A percentile compares a stretch with the other conserved stretches of the same genome.
phyloP scores from a whole-genome alignment of 2,888 invertebrate genomes.

The Volucella inanis region DNA sequence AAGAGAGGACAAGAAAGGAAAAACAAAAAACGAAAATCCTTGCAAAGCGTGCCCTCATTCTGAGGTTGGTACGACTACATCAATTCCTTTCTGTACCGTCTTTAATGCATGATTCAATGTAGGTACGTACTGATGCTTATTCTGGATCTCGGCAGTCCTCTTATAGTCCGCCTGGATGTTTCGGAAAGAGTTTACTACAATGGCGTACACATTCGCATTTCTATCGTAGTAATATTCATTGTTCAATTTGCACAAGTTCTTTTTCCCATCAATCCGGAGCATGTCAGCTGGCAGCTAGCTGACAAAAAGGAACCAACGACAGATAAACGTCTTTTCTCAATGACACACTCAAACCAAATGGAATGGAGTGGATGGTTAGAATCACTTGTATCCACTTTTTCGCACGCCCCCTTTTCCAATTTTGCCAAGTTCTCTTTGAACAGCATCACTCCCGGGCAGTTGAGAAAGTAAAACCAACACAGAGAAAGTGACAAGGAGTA shows the following conservation, averaged over 20 bases:
- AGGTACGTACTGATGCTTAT: no score
- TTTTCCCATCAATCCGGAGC: conserved; percentile 2
- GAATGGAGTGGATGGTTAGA: conserved; percentile 20
- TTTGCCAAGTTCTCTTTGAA: conserved; percentile 39
- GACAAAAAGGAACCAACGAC: conserved; percentile 35
- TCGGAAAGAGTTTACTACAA: conserved; percentile 32
- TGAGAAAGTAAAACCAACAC: conserved; percentile 26
- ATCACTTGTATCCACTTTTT: conserved; percentile 6
- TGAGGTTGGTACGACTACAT: not conserved
- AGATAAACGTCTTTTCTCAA: conserved; percentile 59
- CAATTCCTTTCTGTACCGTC: not conserved
- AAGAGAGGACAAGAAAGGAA: not conserved
- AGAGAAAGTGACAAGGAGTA: not conserved
- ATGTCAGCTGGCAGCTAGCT: conserved; percentile 36
- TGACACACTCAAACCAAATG: conserved; percentile 4
- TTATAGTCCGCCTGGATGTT: not conserved
- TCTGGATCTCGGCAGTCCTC: no score
- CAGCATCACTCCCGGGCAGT: conserved; percentile 41
- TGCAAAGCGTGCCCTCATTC: conserved; percentile 42
- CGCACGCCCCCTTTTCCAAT: conserved; percentile 38
- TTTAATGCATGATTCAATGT: conserved; percentile 9
- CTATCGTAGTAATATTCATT: conserved; percentile 62
- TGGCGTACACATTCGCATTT: conserved; percentile 5
- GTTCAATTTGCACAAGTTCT: conserved; percentile 70
- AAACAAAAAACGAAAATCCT: conserved; percentile 35